Evolutionary conservation across 2,113 vertebrate species (phyloP).

Genomic region (Hippocampus guttulatus): DNA sequence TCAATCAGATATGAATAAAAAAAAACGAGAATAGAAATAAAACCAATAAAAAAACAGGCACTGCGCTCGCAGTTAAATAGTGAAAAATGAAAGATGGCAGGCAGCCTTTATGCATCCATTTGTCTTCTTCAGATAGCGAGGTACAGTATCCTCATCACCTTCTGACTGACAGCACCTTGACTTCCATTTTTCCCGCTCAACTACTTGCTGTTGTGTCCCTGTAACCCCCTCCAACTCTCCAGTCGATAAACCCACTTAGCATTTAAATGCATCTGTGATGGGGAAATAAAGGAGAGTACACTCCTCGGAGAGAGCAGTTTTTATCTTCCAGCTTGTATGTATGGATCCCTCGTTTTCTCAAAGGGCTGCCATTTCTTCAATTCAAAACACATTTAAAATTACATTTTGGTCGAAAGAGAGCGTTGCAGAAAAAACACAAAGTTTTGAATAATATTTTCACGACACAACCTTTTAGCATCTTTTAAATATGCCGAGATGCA

Average conservation of each 20-base stretch:
- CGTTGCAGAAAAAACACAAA: conserved; percentile 36
- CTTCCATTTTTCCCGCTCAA: conserved; percentile 16
- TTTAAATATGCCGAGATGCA: conserved; percentile 9
- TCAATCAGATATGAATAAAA: conserved; percentile 37
- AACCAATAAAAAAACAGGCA: conserved; percentile 27
- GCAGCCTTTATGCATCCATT: conserved; percentile 38
- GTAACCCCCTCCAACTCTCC: conserved; percentile 46
- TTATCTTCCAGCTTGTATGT: background rate
- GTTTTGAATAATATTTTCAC: conserved; percentile 13
- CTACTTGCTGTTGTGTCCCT: conserved; percentile 44
- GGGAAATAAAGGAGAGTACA: conserved; percentile 65
- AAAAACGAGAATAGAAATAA: conserved; percentile 33
- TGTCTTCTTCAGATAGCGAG: conserved; percentile 39
- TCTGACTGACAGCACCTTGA: conserved; percentile 27
- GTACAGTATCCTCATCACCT: conserved; percentile 39
- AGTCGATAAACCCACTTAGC: conserved; percentile 70
- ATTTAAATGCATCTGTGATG: conserved; percentile 69
- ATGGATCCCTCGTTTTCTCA: background rate
- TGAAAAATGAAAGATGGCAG: conserved; percentile 46
- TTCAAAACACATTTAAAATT: conserved; percentile 45
- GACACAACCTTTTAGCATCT: conserved; percentile 25
- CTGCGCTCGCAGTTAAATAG: conserved; percentile 28
- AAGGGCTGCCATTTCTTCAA: conserved; percentile 25
- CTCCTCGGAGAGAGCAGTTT: conserved; percentile 20
- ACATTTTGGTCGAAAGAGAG: conserved; percentile 39